Conservation (phyloP, 2,888 invertebrate species). For the Corythucha ciliata region DNA sequence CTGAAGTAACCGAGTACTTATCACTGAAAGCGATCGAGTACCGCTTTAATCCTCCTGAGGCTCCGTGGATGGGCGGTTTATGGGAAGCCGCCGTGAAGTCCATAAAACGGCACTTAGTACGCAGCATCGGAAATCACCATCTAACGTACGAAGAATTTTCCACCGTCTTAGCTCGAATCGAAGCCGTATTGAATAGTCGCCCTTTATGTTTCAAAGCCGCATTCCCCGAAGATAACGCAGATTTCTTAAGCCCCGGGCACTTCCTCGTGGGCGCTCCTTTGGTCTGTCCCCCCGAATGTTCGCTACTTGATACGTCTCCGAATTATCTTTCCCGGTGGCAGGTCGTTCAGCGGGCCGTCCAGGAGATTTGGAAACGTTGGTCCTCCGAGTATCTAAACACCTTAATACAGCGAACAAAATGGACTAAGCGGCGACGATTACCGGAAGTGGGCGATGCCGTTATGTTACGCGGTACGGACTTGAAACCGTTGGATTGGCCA, state of each 20-base stretch:
- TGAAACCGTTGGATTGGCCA: conserved; percentile 6
- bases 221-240: not conserved
- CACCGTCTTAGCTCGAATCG: not conserved
- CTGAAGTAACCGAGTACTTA: not conserved
- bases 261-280: conserved; percentile 1
- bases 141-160: conserved; percentile 7
- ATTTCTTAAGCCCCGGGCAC: conserved; percentile 3
- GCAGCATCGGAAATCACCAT: not conserved
- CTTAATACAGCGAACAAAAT: conserved; percentile 13
- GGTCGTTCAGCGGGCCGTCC: conserved; percentile 1
- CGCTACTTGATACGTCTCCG: not conserved
- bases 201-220: not conserved
- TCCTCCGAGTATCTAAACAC: conserved; percentile 12
- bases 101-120: not conserved
- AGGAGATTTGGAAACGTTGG: conserved; percentile 13
- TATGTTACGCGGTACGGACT: not conserved
- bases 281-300: not conserved
- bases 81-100: conserved; percentile 11
- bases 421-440: not conserved
- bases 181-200: conserved; percentile 7
- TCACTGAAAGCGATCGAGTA: not conserved
- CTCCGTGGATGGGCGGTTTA: conserved; percentile 8
- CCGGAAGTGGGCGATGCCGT: conserved; percentile 6
- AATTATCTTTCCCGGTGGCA: conserved; percentile 9
- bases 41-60: not conserved